phyloP scores from a whole-genome alignment of 2,888 invertebrate species.

The Melikaiella ostensackeni region DNA sequence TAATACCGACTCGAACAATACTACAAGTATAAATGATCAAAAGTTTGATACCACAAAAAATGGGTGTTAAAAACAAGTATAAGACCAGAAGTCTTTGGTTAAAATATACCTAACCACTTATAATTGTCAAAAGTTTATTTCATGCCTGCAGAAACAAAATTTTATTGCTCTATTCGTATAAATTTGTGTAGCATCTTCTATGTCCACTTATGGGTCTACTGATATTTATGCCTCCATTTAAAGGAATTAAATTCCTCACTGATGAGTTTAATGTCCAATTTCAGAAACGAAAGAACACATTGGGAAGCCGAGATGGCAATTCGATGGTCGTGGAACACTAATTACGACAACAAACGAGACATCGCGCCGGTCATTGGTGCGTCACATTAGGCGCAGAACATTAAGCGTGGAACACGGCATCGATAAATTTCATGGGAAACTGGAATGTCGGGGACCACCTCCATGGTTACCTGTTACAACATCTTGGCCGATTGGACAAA shows the following conservation, averaged over 20 bases:
- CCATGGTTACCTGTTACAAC: slow-evolving; percentile 69
- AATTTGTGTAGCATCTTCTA: background rate
- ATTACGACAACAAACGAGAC: slow-evolving; percentile 34
- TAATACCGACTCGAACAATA: background rate
- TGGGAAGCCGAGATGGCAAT: background rate
- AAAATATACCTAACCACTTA: background rate
- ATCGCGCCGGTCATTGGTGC: slow-evolving; percentile 24
- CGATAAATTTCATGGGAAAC: slow-evolving; percentile 73
- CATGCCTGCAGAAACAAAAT: background rate
- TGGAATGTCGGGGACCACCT: slow-evolving; percentile 71
- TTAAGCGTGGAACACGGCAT: slow-evolving; percentile 62
- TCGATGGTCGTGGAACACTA: background rate
- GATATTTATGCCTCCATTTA: slow-evolving; percentile 16
- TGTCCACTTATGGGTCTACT: background rate
- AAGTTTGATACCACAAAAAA: background rate
- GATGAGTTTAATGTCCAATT: slow-evolving; percentile 21
- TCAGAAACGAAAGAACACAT: background rate
- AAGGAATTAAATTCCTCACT: slow-evolving; percentile 3
- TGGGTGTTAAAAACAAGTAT: background rate
- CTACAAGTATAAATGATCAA: background rate
- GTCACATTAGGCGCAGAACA: slow-evolving; percentile 50
- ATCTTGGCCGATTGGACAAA: slow-evolving; percentile 69
- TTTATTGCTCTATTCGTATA: slow-evolving; percentile 6
- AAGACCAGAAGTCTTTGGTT: background rate
- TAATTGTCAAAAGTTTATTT: background rate